Evolutionary conservation across 2,113 vertebrate genomes (phyloP), one percentile per base, ranked within the genome.

Genomic region (Hyla sarda): DNA sequence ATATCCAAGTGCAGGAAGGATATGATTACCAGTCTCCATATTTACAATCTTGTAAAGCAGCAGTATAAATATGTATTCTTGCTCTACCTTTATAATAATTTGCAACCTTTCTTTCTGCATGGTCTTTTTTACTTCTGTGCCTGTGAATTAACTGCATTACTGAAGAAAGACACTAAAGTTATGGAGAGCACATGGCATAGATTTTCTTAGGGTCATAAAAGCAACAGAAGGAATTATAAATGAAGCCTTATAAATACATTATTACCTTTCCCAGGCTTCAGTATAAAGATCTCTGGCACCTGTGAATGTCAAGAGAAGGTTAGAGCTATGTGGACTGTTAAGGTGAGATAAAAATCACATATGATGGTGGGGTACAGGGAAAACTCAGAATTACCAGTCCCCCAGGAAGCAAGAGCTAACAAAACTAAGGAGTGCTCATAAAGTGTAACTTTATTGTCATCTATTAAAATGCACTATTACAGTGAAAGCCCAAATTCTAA

Each of bases 171-270:
- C 82, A 37, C 47, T 83, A 83, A 56, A 71, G 19, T 37, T 54
- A 10, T 41, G 8, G 23, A 82, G 60, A 52, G 62, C 37, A 82
- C 81, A 37, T 17, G 47, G 67, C 67, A 48, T 56, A 83, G 67
- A 73, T 83, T 50, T 83, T 54, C 82, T 73, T n/a, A 56, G 67
- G 67, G 67, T 73, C 82, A 48, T 83, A 83, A 83, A 83, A 83
- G 67, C 62, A 73, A 83, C 62, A 73, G 32, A 83, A 41, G 25
- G 82, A 83, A 83, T 83, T 73, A 73, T 83, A 72, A 83, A 56
- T 83, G 80, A 71, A 69, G 80, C 41, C 19, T 69, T 82, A 82
- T 32, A 82, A 82, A 82, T 82, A 82, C 56, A 69, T 69, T 67
- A 82, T 82, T 69, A 69, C 28, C 60, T 50, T 52, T 52, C 62